Percentiles rank a stretch among this genome's conserved stretches.
Conservation (phyloP, 2,113 vertebrate genomes). For the Phalacrocorax brasilianus region DNA sequence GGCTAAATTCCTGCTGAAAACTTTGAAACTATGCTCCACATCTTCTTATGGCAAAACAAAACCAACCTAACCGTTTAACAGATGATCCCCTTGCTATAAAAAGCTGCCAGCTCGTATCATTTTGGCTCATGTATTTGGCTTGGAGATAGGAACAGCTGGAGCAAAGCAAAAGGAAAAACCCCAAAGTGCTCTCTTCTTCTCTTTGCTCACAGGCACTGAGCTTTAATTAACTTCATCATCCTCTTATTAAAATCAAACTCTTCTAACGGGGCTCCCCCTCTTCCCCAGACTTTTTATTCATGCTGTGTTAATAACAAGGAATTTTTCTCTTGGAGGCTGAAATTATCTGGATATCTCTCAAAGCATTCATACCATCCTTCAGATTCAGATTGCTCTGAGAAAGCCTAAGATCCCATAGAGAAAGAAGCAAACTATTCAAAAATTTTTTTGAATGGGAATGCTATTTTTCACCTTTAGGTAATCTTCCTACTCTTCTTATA, state of each 20-base stretch:
- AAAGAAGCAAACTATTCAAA: neutral
- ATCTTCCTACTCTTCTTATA: neutral
- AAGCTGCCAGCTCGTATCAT: constrained; percentile 6
- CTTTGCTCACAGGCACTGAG: neutral
- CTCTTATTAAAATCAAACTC: constrained; percentile 58
- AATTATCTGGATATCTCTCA: neutral
- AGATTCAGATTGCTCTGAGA: neutral
- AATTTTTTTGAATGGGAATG: neutral
- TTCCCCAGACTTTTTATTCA: neutral
- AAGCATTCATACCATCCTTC: neutral
- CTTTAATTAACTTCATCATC: constrained; percentile 70
- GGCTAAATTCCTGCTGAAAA: constrained; percentile 2
- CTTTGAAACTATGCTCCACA: neutral
- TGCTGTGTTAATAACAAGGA: neutral
- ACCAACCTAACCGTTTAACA: constrained; percentile 19
- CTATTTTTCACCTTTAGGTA: neutral
- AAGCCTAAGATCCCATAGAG: neutral
- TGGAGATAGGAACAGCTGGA: constrained; percentile 63
- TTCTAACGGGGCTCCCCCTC: neutral
- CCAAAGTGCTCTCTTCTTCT: constrained; percentile 1
- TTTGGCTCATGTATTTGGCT: constrained; percentile 56
- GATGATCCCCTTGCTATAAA: constrained; percentile 44
- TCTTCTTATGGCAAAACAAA: constrained; percentile 15
- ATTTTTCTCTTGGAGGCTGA: neutral
- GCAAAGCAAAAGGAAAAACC: constrained; percentile 52